These are phyloP conservation scores for Andrena haemorrhoa DNA, from an alignment of 2,888 invertebrate species.

Conservation along the genomic window DNA sequence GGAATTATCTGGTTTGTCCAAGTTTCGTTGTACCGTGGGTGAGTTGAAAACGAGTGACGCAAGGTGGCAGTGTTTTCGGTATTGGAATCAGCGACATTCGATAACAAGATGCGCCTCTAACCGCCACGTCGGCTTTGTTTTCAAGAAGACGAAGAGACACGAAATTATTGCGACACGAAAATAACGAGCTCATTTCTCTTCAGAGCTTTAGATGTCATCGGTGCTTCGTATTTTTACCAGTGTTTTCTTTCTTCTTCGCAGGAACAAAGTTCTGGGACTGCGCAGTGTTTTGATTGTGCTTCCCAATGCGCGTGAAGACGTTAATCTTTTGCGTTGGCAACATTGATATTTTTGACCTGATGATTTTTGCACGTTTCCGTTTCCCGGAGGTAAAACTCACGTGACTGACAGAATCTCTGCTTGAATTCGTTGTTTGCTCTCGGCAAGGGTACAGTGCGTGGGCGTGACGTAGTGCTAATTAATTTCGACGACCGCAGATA, in stretches of 20 bases:
- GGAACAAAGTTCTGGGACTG: not conserved
- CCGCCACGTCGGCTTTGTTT: not conserved
- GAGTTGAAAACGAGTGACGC: too few relatives aligned
- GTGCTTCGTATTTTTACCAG: not conserved
- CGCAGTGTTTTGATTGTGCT: not conserved
- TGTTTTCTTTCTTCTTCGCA: not conserved
- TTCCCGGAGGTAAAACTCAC: not conserved
- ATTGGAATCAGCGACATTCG: not conserved
- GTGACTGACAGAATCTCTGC: not conserved
- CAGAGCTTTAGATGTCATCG: not conserved
- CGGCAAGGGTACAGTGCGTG: not conserved
- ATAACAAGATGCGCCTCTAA: not conserved
- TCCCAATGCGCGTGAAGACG: not conserved
- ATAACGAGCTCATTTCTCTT: not conserved
- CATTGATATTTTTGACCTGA: not conserved
- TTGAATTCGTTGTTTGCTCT: not conserved
- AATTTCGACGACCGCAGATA: not conserved
- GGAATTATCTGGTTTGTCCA: too few relatives aligned
- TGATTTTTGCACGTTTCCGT: constrained; percentile 51
- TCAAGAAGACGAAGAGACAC: not conserved
- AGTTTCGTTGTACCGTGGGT: too few relatives aligned
- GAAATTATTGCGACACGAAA: not conserved
- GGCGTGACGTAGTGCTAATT: not conserved
- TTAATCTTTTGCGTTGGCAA: not conserved
- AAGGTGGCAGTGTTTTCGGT: not conserved